Base-by-base conservation (phyloP, 2,888 invertebrate genomes). In the Agonopterix subpropinquella region DNA sequence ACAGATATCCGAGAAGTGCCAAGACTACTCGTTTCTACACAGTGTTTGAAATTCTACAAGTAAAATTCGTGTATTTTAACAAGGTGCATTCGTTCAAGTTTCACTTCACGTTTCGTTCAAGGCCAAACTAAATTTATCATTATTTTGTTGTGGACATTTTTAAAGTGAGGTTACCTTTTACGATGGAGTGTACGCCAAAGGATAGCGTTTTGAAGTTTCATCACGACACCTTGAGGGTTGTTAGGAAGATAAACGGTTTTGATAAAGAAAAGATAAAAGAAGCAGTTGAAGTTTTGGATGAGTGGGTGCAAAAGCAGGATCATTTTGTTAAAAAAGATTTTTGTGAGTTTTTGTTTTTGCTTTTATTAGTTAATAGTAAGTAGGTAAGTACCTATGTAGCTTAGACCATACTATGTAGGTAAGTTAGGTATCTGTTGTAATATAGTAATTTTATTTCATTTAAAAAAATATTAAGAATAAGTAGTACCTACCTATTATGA, bases 271-370 rank as follows among this genome's bases (percentile, higher is more conserved):
- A 57, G 10, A 57, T 63, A 49, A 57, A 69, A 4, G 66, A 70
- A 46, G 65, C 71, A 0, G 53, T 77, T 2, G 59, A 64, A 15
- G 56, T 73, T 11, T 53, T 77, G 11, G 66, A 64, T 2, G 58
- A 64, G 2, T 77, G 76, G 76, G 48, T 70, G 2, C 61, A 64
- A 36, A 66, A 67, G 39, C 70, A 73, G 41, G 47, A 54, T 0
- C 74, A 73, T 59, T 66, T 73, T 7, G 43, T 51, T 0, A 71
- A 67, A 35, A 73, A 64, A 39, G 63, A 71, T 50, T 70, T 65
- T 48, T 51, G 74, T 73, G 41, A 68, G 73, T 68, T 28, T 28
- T 28, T 28, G 28, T 28, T 28, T 28, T 28, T 28, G 28, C 18
- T 18, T 18, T 18, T 18, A 18, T 18, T 4, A 18, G 18, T 18